phyloP scores from a whole-genome alignment of 1,140 invertebrate species.

The Drosophila varians region DNA sequence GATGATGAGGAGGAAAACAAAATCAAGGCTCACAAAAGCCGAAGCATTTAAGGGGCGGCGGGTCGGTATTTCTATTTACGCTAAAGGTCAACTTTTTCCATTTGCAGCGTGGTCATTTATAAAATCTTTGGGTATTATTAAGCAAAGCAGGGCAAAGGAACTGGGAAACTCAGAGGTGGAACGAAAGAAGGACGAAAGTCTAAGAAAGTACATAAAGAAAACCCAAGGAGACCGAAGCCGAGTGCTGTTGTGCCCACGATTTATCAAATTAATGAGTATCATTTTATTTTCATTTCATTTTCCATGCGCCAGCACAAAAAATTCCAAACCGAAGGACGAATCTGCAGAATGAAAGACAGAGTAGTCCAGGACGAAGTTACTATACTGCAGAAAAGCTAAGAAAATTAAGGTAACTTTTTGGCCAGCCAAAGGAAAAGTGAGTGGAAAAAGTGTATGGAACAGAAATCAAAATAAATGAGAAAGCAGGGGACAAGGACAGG shows the following conservation, averaged over 20 bases:
- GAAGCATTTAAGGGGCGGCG: slow-evolving; percentile 24
- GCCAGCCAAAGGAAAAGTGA: slow-evolving; percentile 6
- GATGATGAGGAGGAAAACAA: slow-evolving; percentile 50
- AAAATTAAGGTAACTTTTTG: slow-evolving; percentile 66
- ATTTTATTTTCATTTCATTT: slow-evolving; percentile 82
- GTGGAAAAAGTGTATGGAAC: slow-evolving; percentile 27
- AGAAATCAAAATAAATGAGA: slow-evolving; percentile 56
- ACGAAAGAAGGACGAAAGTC: slow-evolving; percentile 5
- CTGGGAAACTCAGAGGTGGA: slow-evolving; percentile 3
- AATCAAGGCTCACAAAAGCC: slow-evolving; percentile 64
- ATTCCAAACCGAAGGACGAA: slow-evolving; percentile 18
- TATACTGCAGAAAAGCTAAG: slow-evolving; percentile 25
- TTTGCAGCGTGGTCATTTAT: slow-evolving; percentile 67
- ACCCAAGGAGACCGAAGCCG: slow-evolving; percentile 39
- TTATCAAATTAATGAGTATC: slow-evolving; percentile 83
- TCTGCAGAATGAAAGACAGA: slow-evolving; percentile 26
- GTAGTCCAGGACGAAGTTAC: slow-evolving; percentile 22
- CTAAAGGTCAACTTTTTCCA: slow-evolving; percentile 75
- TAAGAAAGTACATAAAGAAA: slow-evolving; percentile 34
- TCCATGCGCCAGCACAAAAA: slow-evolving; percentile 66
- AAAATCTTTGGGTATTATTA: slow-evolving; percentile 55
- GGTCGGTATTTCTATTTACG: slow-evolving; percentile 42
- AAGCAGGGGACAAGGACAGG: slow-evolving; percentile 57
- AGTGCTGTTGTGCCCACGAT: slow-evolving; percentile 63
- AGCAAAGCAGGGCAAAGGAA: slow-evolving; percentile 27